Base-by-base conservation (phyloP, 2,888 invertebrate genomes). In the Drosophila monieri region DNA sequence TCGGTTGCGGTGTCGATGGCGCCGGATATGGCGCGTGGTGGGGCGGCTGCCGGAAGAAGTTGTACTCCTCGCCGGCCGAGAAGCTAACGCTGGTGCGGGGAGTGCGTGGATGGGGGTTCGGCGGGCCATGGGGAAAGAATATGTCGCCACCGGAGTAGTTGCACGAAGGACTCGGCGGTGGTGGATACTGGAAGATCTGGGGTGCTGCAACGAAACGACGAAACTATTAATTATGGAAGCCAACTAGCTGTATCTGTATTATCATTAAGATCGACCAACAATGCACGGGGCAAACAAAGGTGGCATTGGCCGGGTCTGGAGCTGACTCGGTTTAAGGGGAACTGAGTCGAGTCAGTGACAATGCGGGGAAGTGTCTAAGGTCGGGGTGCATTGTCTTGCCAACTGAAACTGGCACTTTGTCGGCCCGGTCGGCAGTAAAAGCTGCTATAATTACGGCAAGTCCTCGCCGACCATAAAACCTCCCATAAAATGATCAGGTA, bases 121-220 rank as follows among this genome's bases (percentile, higher is more conserved):
- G 39, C 14, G 60, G 69, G 53, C 89, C 89, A 64, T 88, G 89
- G 56, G 91, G 90, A 76, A 92, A 92, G 77, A 92, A 92, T 2
- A 91, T 79, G 66, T 91, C 91, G 54, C 89, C 89, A 60, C 85
- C 89, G 14, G 80, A 85, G 54, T 87, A 90, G 61, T 75, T 77
- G 58, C 91, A 92, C 3, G 91, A 91, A 58, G 92, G 92, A 67
- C 92, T 92, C 64, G 90, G 90, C 52, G 92, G 91, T 68, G 89
- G 85, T 59, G 91, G 90, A 77, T 90, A 91, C 76, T 91, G 91
- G 62, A 91, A 91, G 62, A 90, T 87, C 53, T 91, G 91, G 48
- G 91, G 84, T 65, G 90, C 92, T 92, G 79, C 15, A 89, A 66
- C 2, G 6, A 25, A 27, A 51, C 2, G 15, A 48, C 5, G 25